Base-by-base conservation (phyloP, 1,140 invertebrate species). In the Ptiloglossa arizonensis region DNA sequence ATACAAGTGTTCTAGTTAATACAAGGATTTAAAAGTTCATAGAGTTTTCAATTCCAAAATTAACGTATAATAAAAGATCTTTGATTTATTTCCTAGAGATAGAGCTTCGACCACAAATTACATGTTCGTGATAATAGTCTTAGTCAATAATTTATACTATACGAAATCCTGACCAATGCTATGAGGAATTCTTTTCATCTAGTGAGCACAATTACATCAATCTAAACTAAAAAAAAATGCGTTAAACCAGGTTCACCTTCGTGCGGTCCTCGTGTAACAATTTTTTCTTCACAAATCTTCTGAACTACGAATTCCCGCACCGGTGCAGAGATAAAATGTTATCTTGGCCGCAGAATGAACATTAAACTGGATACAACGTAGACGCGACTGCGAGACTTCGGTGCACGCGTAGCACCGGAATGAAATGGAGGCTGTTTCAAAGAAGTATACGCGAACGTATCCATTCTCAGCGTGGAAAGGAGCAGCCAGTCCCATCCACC, bases 371-470 rank as follows among this genome's bases (percentile, higher is more conserved):
- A n/a, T 52, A 57, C 15, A 46, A 19, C 24, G 15, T 27, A 15
- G 38, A 54, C 17, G 29, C 6, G 69, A 46, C 44, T 60, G 11
- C 32, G 68, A 73, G 64, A 67, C 56, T 27, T 56, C 4, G 22
- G 48, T 32, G 60, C 46, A 17, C 41, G 13, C 19, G 38, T 66
- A 44, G 48, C 27, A 24, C 46, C 46, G 2, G 38, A 56, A 48
- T 5, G 38, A 64, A 44, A 83, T 48, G 52, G 56, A 27, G 22
- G 54, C 22, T 46, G 50, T 63, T 52, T 13, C 54, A 46, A 76
- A 57, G 44, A 72, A 63, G 56, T 32, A 69, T 72, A 63, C 22
- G 19, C 56, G 27, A 73, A 59, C 32, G 35, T 66, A 77, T 76
- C 77, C 44, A 57, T 60, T 71, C 69, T 24, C 48, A 52, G 24